phyloP scores from a whole-genome alignment of 2,888 invertebrate genomes.

The Mystacides longicornis region DNA sequence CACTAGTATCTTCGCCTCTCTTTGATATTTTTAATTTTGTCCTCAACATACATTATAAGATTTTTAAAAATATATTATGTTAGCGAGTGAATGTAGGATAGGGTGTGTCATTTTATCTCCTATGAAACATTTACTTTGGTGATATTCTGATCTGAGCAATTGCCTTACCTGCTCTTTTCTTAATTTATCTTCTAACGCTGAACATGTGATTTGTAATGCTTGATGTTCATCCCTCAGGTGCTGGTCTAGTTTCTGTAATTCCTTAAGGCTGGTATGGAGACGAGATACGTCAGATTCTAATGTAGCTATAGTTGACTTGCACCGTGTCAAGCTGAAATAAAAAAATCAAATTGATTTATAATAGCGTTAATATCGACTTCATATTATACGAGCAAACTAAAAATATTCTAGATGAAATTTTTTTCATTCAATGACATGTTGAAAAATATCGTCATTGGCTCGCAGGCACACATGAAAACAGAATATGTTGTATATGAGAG shows the following conservation, averaged over 20 bases:
- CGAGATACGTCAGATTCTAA: conserved; percentile 67
- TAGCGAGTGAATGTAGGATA: not conserved
- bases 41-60: too few species aligned
- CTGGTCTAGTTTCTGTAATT: conserved; percentile 78
- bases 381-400: too few species aligned
- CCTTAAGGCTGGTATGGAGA: conserved; percentile 61
- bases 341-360: not conserved
- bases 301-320: conserved; percentile 55
- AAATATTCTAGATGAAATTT: too few species aligned
- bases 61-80: too few species aligned
- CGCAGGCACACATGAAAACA: too few species aligned
- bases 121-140: conserved; percentile 1
- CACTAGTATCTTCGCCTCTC: too few species aligned
- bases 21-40: too few species aligned
- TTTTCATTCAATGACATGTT: too few species aligned
- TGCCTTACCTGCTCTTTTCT: conserved; percentile 64
- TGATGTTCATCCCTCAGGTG: conserved; percentile 90
- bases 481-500: too few species aligned
- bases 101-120: not conserved
- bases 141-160: not conserved
- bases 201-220: conserved; percentile 86
- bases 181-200: conserved; percentile 82
- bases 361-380: too few species aligned
- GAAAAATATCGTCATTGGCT: too few species aligned
- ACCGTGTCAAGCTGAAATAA: conserved; percentile 58